These are phyloP conservation scores for Dreissena rostriformis DNA, from an alignment of 1,140 invertebrate genomes.

Conservation along the genomic window DNA sequence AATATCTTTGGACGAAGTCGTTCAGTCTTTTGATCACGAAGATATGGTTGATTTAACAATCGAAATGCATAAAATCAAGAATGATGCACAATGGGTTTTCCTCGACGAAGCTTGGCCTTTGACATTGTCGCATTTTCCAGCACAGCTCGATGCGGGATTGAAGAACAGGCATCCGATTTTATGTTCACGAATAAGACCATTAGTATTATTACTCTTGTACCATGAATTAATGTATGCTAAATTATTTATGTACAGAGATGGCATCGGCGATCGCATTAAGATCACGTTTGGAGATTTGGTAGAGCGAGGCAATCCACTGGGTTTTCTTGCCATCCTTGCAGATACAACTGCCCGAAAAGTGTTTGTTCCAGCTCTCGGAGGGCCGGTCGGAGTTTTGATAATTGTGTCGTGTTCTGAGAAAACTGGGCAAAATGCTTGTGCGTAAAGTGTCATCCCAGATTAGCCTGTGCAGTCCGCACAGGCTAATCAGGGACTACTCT, in stretches of 20 bases:
- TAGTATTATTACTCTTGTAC: conserved; percentile 1
- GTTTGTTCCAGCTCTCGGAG: conserved; percentile 35
- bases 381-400: conserved; percentile 7
- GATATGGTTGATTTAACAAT: too few species aligned
- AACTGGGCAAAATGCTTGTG: too few species aligned
- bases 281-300: conserved; percentile 4
- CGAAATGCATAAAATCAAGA: too few species aligned
- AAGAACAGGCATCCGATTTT: not conserved
- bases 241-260: conserved; percentile 5
- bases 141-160: not conserved
- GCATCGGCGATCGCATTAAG: not conserved
- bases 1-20: conserved; percentile 10
- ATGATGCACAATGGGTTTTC: conserved; percentile 20
- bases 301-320: conserved; percentile 14
- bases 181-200: conserved; percentile 5
- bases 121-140: not conserved
- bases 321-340: conserved; percentile 26
- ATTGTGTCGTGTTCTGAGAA: too few species aligned
- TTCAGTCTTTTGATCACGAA: not conserved
- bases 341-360: conserved; percentile 4
- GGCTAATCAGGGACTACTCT: too few species aligned
- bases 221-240: conserved; percentile 16
- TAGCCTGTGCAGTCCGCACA: too few species aligned
- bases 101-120: conserved; percentile 18
- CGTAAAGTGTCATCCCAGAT: too few species aligned